Base-by-base conservation (phyloP, 2,113 vertebrate species). In the Amphiprion ocellaris region DNA sequence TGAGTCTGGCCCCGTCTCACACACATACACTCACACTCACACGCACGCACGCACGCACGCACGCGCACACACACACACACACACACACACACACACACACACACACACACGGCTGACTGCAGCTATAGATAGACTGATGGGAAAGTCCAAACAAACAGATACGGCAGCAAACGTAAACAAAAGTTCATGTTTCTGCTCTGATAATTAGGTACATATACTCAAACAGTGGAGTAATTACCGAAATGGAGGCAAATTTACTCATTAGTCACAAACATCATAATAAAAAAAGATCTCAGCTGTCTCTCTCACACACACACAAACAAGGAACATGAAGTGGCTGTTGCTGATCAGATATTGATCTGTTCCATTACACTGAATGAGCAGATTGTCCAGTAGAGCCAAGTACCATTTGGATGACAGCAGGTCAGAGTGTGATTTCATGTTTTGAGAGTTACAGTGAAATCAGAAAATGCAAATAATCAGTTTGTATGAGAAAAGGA, bases 51-150 rank as follows among this genome's bases (percentile, higher is more conserved):
- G 47, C 23, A 54, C 70, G 61, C 60, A 6, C 52, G 19, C 67
- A 53, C 23, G 49, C 70, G 61, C 74, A 10, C 60, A 6, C 52
- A 19, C 67, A 53, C 23, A 54, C 70, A 64, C 21, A 21, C 21
- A 21, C 21, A 21, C 21, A 21, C 69, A 59, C 60, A 60, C 17
- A 74, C 37, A 59, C 24, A 55, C 41, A 59, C 23, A 19, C 19
- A 47, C n/a, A 21, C 56, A 84, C 60, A 56, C 59, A 77, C 0
- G 12, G 37, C 46, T 56, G 64, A 67, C 78, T 71, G 77, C 66
- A 39, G 66, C 65, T 64, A 74, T 68, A 69, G 67, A 84, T 19
- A 81, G 62, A 86, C 54, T 80, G 72, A 84, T 77, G 50, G 54
- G 33, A 80, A 77, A 33, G 37, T 23, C 67, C 56, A 61, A 19